These are phyloP conservation scores for Neocrepidodera transversa DNA, from an alignment of 2,888 invertebrate genomes.

Conservation along the genomic window DNA sequence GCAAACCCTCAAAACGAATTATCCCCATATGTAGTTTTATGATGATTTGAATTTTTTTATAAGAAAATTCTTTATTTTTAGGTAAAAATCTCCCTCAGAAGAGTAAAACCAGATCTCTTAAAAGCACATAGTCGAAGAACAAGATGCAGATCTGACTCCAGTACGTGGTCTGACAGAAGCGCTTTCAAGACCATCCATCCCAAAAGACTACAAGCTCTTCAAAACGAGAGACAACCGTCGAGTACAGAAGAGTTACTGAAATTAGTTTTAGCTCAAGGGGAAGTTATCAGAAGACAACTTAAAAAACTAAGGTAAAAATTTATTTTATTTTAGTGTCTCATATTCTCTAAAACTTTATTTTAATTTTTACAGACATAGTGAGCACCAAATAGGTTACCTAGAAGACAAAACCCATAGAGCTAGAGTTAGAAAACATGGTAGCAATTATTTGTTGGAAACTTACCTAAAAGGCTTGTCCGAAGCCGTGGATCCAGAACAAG, in stretches of 20 bases:
- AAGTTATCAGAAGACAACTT: constrained; percentile 64
- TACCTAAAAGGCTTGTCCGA: constrained; percentile 70
- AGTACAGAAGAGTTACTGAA: constrained; percentile 64
- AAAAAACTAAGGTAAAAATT: constrained; percentile 55
- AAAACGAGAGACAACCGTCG: constrained; percentile 58
- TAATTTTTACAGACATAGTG: constrained; percentile 59
- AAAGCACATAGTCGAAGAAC: constrained; percentile 54
- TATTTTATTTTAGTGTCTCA: neutral
- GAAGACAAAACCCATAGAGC: constrained; percentile 80
- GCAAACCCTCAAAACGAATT: no score
- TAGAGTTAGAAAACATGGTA: constrained; percentile 77
- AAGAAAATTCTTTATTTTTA: constrained; percentile 36
- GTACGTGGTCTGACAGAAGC: constrained; percentile 55
- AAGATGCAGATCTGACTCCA: constrained; percentile 55
- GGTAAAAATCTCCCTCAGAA: constrained; percentile 60
- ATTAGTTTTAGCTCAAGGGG: constrained; percentile 67
- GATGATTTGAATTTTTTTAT: no score
- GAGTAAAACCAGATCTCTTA: constrained; percentile 53
- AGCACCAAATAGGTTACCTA: constrained; percentile 78
- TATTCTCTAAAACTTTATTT: neutral
- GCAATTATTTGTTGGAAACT: constrained; percentile 80
- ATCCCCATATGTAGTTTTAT: no score
- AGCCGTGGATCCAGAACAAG: constrained; percentile 57
- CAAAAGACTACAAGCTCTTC: constrained; percentile 56
- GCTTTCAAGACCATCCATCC: constrained; percentile 61